Evolutionary conservation across 2,113 vertebrate genomes (phyloP).

Genomic region (Nettapus auritus): DNA sequence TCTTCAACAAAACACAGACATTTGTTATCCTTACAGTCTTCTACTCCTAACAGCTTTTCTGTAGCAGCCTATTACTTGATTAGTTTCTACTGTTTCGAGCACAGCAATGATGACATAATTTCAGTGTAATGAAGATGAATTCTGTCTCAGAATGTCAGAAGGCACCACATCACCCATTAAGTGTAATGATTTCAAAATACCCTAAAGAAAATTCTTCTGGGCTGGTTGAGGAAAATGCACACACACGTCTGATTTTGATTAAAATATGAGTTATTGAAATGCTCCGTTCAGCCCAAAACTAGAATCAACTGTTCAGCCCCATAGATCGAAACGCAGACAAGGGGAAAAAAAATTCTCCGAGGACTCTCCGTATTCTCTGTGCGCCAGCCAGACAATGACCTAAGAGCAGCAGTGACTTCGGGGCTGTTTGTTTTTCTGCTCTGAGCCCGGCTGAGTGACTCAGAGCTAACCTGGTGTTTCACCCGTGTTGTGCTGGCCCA

Average conservation of each 20-base stretch:
- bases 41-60: not conserved
- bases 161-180: not conserved
- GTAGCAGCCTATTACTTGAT: conserved; percentile 17
- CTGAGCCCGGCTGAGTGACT: conserved; percentile 34
- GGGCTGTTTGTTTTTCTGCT: conserved; percentile 34
- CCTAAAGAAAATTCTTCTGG: conserved; percentile 21
- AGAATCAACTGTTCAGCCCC: conserved; percentile 36
- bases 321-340: conserved; percentile 30
- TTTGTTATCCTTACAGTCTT: not conserved
- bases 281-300: conserved; percentile 47
- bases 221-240: not conserved
- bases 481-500: not conserved
- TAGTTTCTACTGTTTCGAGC: not conserved
- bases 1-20: not conserved
- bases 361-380: conserved; percentile 32
- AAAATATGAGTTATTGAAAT: conserved; percentile 51
- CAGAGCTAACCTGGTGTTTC: not conserved
- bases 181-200: conserved; percentile 31
- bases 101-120: conserved; percentile 3
- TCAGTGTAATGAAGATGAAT: conserved; percentile 27
- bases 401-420: conserved; percentile 56
- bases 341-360: not conserved
- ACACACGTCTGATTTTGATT: conserved; percentile 52
- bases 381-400: conserved; percentile 67
- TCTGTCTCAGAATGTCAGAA: not conserved